Percentiles rank a stretch among this genome's conserved stretches.
phyloP scores from a whole-genome alignment of 2,888 invertebrate genomes.

The Lutraria lutraria region DNA sequence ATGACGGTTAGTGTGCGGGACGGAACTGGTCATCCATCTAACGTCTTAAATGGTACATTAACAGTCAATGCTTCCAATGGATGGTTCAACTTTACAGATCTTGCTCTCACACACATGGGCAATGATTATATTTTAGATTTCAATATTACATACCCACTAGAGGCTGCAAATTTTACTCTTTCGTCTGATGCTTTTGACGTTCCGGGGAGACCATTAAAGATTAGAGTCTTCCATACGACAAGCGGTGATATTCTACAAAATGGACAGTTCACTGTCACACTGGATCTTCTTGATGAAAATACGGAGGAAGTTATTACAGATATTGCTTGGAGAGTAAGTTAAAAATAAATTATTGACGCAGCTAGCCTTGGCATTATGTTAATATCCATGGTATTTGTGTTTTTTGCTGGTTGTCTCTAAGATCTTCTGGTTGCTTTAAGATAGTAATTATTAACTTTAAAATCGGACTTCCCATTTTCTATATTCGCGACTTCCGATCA shows the following conservation, averaged over 20 bases:
- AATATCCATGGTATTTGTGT: too few species aligned
- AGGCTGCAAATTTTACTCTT: constrained; percentile 71
- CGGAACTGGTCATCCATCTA: constrained; percentile 69
- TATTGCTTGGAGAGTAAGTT: constrained; percentile 74
- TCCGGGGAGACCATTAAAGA: constrained; percentile 63
- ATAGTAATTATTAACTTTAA: too few species aligned
- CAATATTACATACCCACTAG: constrained; percentile 71
- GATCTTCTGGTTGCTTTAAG: too few species aligned
- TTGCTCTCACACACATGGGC: constrained; percentile 78
- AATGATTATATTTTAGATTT: constrained; percentile 77
- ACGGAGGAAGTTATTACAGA: constrained; percentile 62
- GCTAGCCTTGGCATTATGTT: too few species aligned
- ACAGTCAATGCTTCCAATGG: constrained; percentile 74
- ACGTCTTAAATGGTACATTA: constrained; percentile 72
- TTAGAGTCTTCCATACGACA: constrained; percentile 54
- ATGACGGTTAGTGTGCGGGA: constrained; percentile 74
- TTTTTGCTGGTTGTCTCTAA: too few species aligned
- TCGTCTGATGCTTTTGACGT: constrained; percentile 66
- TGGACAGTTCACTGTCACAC: constrained; percentile 51
- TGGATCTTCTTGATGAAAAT: constrained; percentile 67
- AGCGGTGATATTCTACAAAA: constrained; percentile 48
- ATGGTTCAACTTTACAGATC: constrained; percentile 81
- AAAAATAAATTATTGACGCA: too few species aligned
- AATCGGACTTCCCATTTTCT: too few species aligned
- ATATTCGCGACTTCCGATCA: too few species aligned